Percentiles rank a stretch among this genome's conserved stretches.
These are phyloP conservation scores for Sycophaga agraensis DNA, from an alignment of 1,140 invertebrate species.

Conservation along the genomic window DNA sequence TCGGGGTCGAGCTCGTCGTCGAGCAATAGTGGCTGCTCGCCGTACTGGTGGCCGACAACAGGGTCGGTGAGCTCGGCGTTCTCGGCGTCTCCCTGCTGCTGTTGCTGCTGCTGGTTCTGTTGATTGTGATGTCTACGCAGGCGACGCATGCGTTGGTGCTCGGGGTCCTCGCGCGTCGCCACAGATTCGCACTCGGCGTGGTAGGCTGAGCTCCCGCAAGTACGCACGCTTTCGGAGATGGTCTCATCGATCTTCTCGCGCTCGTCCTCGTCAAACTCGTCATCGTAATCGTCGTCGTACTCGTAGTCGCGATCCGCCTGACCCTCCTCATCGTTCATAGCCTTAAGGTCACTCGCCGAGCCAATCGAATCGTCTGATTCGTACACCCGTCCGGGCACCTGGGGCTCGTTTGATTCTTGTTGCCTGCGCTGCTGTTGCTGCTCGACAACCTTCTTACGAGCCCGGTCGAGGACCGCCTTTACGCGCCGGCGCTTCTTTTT, in stretches of 20 bases:
- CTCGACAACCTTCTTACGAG: conserved; percentile 36
- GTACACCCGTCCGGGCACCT: conserved; percentile 36
- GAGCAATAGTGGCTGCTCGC: conserved; percentile 73
- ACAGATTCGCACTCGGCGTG: conserved; percentile 73
- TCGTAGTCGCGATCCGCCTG: conserved; percentile 42
- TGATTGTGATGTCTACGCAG: conserved; percentile 24
- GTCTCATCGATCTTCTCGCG: conserved; percentile 60
- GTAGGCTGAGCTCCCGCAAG: conserved; percentile 70
- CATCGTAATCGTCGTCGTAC: conserved; percentile 36
- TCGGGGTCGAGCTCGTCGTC: conserved; percentile 79
- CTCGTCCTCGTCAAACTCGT: conserved; percentile 58
- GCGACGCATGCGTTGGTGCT: conserved; percentile 54
- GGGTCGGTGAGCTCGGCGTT: conserved; percentile 46
- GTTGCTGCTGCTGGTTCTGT: conserved; percentile 37
- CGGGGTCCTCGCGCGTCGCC: conserved; percentile 66
- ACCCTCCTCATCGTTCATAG: conserved; percentile 63
- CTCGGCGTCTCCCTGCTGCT: conserved; percentile 30
- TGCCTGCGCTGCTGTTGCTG: not conserved
- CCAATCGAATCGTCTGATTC: conserved; percentile 73
- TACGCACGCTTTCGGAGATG: conserved; percentile 67
- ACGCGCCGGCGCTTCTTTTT: conserved; percentile 48
- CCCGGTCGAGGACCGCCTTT: conserved; percentile 44
- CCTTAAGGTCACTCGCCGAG: conserved; percentile 71
- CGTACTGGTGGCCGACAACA: conserved; percentile 76
- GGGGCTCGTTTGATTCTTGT: not conserved